Base-by-base conservation (phyloP, 2,888 invertebrate genomes). In the Chouioia cunea region DNA sequence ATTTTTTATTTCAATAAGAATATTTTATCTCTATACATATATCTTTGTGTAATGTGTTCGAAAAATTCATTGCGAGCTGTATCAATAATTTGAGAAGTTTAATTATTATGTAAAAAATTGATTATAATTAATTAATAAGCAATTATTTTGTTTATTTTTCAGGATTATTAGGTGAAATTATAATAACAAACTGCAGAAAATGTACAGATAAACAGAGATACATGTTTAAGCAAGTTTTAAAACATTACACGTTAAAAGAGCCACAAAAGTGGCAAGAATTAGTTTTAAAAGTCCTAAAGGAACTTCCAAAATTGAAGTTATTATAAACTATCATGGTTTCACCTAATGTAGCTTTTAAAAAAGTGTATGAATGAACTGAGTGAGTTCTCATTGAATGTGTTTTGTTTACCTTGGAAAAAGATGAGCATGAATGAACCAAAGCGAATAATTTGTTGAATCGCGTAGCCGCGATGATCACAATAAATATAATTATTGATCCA, bases 191-290 rank as follows among this genome's bases (percentile, higher is more conserved):
- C 10, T 82, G 82, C 64, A 68, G 14, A 53, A 81, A 68, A 56
- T 82, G 82, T 66, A 81, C 82, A 0, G 71, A 76, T 0, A 82
- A 76, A 52, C 82, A 81, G 63, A 78, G 79, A 60, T 48, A 72
- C 0, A 74, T 57, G 47, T 77, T 80, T 46, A 77, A 76, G 4
- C 69, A 72, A 12, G 63, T 82, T 1, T 77, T 78, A 1, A 36
- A 67, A 6, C 79, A 78, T 78, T 82, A 81, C 59, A 78, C 78
- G 8, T 73, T 76, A 14, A 78, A 82, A 8, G 75, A 76, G 4
- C 77, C 77, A 4, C 77, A 78, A 0, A 77, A 80, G 56, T 82
- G 80, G 80, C 70, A 74, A 8, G 50, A 52, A 0, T 53, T 79
- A 12, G 60, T 79, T 48, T 60, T 48, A 0, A 76, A 73, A 53